A percentile compares a stretch with the other conserved stretches of the same genome.
Conservation (phyloP, 2,113 vertebrate species). For the Psilopsiagon aurifrons region DNA sequence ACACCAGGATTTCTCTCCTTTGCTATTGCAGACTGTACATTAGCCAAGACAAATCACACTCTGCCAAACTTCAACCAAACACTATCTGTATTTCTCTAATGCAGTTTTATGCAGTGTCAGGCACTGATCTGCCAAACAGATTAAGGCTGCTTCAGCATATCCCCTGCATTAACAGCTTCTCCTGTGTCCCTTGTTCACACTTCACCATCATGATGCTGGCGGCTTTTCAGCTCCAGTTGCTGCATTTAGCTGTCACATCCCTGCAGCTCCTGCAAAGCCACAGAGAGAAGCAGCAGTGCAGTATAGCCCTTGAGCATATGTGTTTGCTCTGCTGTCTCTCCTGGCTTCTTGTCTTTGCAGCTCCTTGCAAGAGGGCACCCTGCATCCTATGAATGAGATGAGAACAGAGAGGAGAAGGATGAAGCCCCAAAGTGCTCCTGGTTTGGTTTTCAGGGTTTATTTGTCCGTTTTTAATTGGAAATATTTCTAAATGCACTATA, state of each 20-base stretch:
- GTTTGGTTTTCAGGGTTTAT: neutral
- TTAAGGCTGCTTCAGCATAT: neutral
- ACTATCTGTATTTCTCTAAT: neutral
- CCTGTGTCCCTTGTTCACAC: neutral
- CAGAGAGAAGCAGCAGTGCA: neutral
- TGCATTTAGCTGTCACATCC: neutral
- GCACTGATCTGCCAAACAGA: neutral
- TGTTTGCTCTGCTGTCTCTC: neutral
- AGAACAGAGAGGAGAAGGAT: neutral
- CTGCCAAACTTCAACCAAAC: neutral
- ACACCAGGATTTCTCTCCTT: neutral
- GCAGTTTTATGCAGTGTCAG: neutral
- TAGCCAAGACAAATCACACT: neutral
- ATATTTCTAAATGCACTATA: neutral
- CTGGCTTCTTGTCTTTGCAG: neutral
- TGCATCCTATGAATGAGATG: neutral
- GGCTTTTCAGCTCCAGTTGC: neutral
- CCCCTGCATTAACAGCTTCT: neutral
- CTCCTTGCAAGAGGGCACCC: neutral
- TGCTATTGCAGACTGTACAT: neutral
- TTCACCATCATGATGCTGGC: neutral
- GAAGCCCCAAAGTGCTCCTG: neutral
- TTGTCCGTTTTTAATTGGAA: neutral
- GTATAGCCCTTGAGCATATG: fast-evolving
- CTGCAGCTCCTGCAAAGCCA: neutral